Evolutionary conservation across 2,888 invertebrate species (phyloP).

Genomic region (Xylota sylvarum): DNA sequence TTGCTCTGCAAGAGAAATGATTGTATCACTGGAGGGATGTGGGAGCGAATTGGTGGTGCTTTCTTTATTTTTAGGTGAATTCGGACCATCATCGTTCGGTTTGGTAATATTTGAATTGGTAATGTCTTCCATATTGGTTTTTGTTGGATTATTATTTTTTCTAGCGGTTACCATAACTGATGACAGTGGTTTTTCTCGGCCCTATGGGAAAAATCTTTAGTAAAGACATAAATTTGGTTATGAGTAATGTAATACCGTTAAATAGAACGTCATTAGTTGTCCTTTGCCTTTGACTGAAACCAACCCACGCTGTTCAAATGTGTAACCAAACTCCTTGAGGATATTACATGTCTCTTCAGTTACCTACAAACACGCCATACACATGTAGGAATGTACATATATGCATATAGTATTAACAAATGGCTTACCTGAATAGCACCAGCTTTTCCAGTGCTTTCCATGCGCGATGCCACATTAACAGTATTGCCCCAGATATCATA

Average conservation of each 20-base stretch:
- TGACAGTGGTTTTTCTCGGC: conserved; percentile 30
- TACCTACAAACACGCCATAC: conserved; percentile 87
- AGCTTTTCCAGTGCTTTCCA: conserved; percentile 99
- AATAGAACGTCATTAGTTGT: conserved; percentile 97
- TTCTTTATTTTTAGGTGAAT: conserved; percentile 4
- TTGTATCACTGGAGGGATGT: conserved; percentile 29
- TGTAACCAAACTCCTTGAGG: conserved; percentile 94
- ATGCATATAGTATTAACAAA: conserved; percentile 44
- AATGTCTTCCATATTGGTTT: neutral
- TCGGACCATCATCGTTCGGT: neutral
- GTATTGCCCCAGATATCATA: conserved; percentile 99
- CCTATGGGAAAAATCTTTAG: conserved; percentile 21
- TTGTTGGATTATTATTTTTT: conserved; percentile 4
- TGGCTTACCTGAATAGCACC: conserved; percentile 93
- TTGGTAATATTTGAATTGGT: neutral
- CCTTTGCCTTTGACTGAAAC: conserved; percentile 99
- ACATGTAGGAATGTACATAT: neutral
- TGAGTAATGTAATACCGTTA: conserved; percentile 86
- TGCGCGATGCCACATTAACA: conserved; percentile 98
- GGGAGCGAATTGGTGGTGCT: conserved; percentile 12
- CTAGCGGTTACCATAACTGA: neutral
- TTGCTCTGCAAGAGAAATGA: conserved; percentile 24
- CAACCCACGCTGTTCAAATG: conserved; percentile 96
- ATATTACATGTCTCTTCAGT: conserved; percentile 97
- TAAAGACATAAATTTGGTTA: neutral